Percentiles rank a stretch among this genome's conserved stretches.
These are phyloP conservation scores for Spongilla lacustris DNA, from an alignment of 37 sponge, comb jelly and placozoan genomes.

Conservation along the genomic window DNA sequence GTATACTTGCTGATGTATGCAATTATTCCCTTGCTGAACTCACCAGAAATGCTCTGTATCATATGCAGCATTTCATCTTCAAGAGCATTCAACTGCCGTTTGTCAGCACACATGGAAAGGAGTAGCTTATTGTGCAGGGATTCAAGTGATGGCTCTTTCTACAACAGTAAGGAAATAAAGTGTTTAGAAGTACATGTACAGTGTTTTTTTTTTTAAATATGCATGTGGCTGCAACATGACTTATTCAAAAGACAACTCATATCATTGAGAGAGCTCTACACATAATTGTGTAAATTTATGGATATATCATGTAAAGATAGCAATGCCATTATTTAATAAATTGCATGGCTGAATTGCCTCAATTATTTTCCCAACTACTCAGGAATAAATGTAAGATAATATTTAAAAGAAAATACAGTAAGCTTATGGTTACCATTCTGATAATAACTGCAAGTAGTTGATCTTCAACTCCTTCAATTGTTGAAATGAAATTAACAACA, in stretches of 20 bases:
- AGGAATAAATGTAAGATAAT: too few species aligned
- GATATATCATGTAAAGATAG: too few species aligned
- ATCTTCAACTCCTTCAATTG: constrained; percentile 63
- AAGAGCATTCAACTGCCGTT: constrained; percentile 25
- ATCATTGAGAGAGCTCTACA: too few species aligned
- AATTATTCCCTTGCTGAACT: constrained; percentile 4
- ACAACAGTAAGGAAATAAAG: neutral
- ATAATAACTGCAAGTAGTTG: constrained; percentile 63
- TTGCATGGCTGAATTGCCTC: too few species aligned
- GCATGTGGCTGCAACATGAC: too few species aligned
- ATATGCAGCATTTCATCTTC: constrained; percentile 54
- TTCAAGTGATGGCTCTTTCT: constrained; percentile 66
- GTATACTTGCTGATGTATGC: constrained; percentile 6
- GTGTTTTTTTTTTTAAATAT: too few species aligned
- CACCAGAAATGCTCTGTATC: constrained; percentile 35
- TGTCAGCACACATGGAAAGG: constrained; percentile 33
- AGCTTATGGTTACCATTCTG: constrained; percentile 21
- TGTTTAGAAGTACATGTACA: too few species aligned
- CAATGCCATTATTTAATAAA: too few species aligned
- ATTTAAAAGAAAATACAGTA: too few species aligned
- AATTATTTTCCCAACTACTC: too few species aligned
- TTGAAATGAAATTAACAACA: constrained; percentile 72
- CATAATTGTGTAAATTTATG: neutral
- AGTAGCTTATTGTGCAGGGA: constrained; percentile 37
- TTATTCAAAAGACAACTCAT: too few species aligned